These are phyloP conservation scores for Ariopsis seemanni DNA, from an alignment of 2,113 vertebrate species.

Conservation along the genomic window DNA sequence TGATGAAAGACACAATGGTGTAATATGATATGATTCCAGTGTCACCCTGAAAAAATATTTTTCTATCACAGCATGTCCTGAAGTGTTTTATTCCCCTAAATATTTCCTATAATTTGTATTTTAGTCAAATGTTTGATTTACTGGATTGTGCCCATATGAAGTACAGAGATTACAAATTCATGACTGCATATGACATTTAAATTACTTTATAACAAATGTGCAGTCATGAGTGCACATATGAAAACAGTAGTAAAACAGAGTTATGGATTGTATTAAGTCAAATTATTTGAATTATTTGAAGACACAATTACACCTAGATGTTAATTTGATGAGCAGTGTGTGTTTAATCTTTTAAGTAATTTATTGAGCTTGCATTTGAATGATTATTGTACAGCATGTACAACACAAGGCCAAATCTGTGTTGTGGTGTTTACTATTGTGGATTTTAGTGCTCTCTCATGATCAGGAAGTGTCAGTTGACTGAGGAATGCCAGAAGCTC, in stretches of 20 bases:
- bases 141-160: neutral
- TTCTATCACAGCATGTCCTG: neutral
- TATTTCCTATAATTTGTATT: neutral
- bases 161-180: neutral
- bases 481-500: neutral
- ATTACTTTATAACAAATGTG: neutral
- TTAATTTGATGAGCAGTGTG: neutral
- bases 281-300: neutral
- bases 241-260: neutral
- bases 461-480: constrained; percentile 19
- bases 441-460: neutral
- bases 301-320: neutral
- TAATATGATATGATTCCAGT: neutral
- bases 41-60: neutral
- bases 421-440: neutral
- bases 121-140: neutral
- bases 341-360: neutral
- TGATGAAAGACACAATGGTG: neutral
- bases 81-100: neutral
- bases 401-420: neutral
- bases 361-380: neutral
- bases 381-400: neutral
- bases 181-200: neutral
- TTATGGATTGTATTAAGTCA: neutral
- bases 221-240: no score